Evolutionary conservation across 2,113 vertebrate species (phyloP), one percentile per base, ranked within the genome.

Genomic region (Phylloscopus whistleri): DNA sequence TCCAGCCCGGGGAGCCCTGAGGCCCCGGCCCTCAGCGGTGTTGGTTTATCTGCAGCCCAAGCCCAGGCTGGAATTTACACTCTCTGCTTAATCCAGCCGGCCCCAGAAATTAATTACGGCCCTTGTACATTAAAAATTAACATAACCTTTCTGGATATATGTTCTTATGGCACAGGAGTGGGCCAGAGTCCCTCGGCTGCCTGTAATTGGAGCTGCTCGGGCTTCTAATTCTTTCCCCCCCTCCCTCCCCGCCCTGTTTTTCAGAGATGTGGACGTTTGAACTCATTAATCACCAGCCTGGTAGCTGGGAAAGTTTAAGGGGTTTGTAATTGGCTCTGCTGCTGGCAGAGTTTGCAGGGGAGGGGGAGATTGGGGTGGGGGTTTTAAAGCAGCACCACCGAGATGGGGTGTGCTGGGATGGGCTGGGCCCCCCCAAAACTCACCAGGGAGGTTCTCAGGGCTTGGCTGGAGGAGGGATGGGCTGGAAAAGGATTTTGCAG

Each of bases 41-140:
- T 23, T 89, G 83, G 72, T 93, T 95, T 79, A 92, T 95, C 88
- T 48, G 63, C 93, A 85, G 81, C 86, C 64, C 1, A 6, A 91
- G 80, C 77, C 20, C 3, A 67, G 69, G 69, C 72, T 97, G 96
- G 92, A 97, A 97, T 97, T 97, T 97, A 97, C 95, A 94, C 95
- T 93, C 90, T n/a, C 66, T 27, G 90, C 89, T 97, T 97, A 97
- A 97, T 96, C 97, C 94, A 95, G 83, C 72, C 95, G 44, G 95
- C 84, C 75, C 80, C 75, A 90, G 94, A 96, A 97, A 97, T 97
- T 97, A 97, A 96, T 97, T 97, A 96, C 27, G 69, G 86, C 27
- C 27, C 95, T 97, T 66, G 93, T 95, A 88, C 95, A 96, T 96
- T 95, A 97, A 95, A 97, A 97, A 97, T 96, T 92, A 97, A 96